phyloP scores from a whole-genome alignment of 2,888 invertebrate genomes.

The Neoitamus cyanurus region DNA sequence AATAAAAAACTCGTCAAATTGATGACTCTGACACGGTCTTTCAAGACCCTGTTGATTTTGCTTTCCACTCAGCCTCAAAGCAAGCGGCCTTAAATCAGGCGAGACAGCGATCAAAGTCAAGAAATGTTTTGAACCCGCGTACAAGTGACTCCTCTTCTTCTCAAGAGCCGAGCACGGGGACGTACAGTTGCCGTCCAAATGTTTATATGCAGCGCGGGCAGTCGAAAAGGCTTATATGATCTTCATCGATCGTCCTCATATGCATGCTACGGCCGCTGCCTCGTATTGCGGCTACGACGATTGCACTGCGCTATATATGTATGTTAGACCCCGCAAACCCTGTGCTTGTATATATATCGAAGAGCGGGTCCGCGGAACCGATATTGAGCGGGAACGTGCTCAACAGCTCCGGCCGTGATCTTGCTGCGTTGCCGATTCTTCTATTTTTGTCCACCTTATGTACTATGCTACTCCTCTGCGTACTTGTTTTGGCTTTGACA shows the following conservation, averaged over 20 bases:
- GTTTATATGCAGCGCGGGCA: constrained; percentile 12
- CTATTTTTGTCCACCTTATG: not conserved
- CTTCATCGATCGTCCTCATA: not conserved
- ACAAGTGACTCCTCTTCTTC: not conserved
- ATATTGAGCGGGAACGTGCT: not conserved
- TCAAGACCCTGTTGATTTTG: constrained; percentile 29
- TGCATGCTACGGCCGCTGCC: not conserved
- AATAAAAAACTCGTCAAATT: constrained; percentile 41
- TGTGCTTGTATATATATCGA: not conserved
- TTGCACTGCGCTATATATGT: not conserved
- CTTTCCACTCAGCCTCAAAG: not conserved
- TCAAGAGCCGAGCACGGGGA: not conserved
- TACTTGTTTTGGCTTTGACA: constrained; percentile 20
- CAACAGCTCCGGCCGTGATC: not conserved
- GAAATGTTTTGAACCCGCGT: constrained; percentile 14
- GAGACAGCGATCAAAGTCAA: constrained; percentile 12
- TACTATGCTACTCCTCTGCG: not conserved
- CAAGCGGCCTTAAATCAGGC: not conserved
- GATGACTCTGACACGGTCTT: constrained; percentile 40
- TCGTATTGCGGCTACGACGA: not conserved
- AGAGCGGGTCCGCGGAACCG: not conserved
- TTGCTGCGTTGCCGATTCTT: constrained; percentile 32
- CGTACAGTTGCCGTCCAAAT: not conserved
- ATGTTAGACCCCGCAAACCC: not conserved
- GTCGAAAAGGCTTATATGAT: not conserved